A percentile compares a stretch with the other conserved stretches of the same genome.
Conservation (phyloP, 2,888 invertebrate species). For the Eubasilissa splendida region DNA sequence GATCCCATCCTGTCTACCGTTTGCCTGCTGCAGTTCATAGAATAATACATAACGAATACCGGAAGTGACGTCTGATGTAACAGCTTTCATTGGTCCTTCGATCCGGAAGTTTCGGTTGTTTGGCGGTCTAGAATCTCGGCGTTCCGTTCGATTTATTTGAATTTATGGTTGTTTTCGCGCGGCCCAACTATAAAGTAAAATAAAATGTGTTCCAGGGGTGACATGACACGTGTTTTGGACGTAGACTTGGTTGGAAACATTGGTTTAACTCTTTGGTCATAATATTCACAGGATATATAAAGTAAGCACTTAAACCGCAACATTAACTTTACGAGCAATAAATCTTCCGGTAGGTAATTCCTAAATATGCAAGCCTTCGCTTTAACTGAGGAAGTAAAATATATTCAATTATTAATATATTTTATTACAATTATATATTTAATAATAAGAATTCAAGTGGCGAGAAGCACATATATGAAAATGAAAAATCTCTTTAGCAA, state of each 20-base stretch:
- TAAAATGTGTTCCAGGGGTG: conserved; percentile 23
- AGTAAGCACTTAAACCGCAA: conserved; percentile 30
- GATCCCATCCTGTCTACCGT: neutral
- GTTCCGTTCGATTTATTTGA: conserved; percentile 47
- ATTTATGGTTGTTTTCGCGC: conserved; percentile 48
- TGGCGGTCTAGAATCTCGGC: conserved; percentile 40
- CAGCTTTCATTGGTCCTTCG: conserved; percentile 46
- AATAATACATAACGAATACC: conserved; percentile 23
- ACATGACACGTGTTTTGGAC: conserved; percentile 26
- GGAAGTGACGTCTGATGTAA: conserved; percentile 45
- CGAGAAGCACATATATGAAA: too few species aligned
- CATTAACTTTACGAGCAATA: conserved; percentile 20
- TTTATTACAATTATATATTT: too few species aligned
- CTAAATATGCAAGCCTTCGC: neutral
- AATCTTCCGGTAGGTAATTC: conserved; percentile 11
- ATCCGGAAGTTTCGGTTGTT: conserved; percentile 50
- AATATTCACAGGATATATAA: conserved; percentile 25
- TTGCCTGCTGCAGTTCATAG: neutral
- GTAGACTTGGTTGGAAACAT: neutral
- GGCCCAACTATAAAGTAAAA: conserved; percentile 16
- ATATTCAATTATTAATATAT: neutral
- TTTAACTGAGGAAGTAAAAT: neutral
- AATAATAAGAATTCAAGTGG: too few species aligned
- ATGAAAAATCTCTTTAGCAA: too few species aligned
- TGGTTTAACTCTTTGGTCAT: conserved; percentile 18